Conservation (phyloP, 2,888 invertebrate species). For the Zonitis immaculata region DNA sequence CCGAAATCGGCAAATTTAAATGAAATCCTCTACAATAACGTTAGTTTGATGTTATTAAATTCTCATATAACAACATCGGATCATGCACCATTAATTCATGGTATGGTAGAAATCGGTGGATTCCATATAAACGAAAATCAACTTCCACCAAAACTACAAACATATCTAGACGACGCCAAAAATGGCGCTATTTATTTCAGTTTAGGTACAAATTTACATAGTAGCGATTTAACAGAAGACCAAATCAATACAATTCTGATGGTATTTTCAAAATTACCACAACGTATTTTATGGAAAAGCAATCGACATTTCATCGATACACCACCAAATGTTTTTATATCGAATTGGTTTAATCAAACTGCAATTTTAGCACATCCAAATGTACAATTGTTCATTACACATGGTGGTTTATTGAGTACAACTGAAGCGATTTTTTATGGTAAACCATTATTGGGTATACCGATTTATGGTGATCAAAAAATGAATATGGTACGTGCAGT, state of each 20-base stretch:
- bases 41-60: slow-evolving; percentile 36
- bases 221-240: slow-evolving; percentile 52
- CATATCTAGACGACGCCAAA: slow-evolving; percentile 50
- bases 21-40: slow-evolving; percentile 31
- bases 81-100: slow-evolving; percentile 52
- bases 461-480: slow-evolving; percentile 16
- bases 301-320: slow-evolving; percentile 39
- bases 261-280: slow-evolving; percentile 55
- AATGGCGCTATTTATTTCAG: slow-evolving; percentile 56
- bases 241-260: slow-evolving; percentile 53
- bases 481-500: slow-evolving; percentile 2
- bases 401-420: slow-evolving; percentile 13
- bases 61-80: slow-evolving; percentile 51
- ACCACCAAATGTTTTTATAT: too few species aligned
- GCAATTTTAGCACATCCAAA: slow-evolving; percentile 25
- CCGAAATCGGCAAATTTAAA: slow-evolving; percentile 29
- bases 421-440: slow-evolving; percentile 18
- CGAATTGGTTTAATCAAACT: too few species aligned
- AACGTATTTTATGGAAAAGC: slow-evolving; percentile 62
- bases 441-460: slow-evolving; percentile 18
- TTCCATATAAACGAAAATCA: slow-evolving; percentile 43
- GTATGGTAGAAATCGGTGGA: slow-evolving; percentile 57
- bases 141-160: slow-evolving; percentile 50
- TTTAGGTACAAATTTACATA: slow-evolving; percentile 57
- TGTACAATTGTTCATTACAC: slow-evolving; percentile 14